Evolutionary conservation across 2,113 vertebrate genomes (phyloP).

Genomic region (Ancistrus triradiatus): DNA sequence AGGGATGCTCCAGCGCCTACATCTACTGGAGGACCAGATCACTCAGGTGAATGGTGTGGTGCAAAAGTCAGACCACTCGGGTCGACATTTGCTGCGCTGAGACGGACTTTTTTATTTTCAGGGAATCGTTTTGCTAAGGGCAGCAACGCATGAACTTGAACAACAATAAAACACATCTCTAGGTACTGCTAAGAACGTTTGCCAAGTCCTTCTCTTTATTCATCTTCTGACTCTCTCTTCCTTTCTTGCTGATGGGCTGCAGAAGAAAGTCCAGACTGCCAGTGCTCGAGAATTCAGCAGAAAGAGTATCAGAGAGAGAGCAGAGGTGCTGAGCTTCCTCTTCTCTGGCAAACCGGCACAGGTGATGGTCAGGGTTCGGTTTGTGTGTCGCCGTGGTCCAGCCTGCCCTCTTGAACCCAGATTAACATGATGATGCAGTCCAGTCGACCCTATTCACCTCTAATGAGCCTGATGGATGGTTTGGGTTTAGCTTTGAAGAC

Average conservation of each 20-base stretch:
- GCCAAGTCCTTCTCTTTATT: too few species aligned
- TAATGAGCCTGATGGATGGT: too few species aligned
- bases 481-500: too few species aligned
- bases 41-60: slow-evolving; percentile 75
- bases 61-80: too few species aligned
- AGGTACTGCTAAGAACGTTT: too few species aligned
- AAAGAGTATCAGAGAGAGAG: slow-evolving; percentile 88
- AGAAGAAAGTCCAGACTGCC: slow-evolving; percentile 76
- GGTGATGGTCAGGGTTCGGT: slow-evolving; percentile 59
- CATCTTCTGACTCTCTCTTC: background rate
- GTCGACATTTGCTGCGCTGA: too few species aligned
- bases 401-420: background rate
- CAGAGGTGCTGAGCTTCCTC: slow-evolving; percentile 81
- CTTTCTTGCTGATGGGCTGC: slow-evolving; percentile 44
- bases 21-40: slow-evolving; percentile 73
- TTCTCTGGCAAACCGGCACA: slow-evolving; percentile 72
- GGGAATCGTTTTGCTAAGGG: background rate
- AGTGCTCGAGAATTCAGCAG: slow-evolving; percentile 79
- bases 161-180: too few species aligned
- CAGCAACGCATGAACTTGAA: too few species aligned
- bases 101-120: background rate
- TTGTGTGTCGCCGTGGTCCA: background rate
- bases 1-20: slow-evolving; percentile 70
- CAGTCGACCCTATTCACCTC: too few species aligned
- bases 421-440: too few species aligned